Conservation (phyloP, 2,113 vertebrate genomes). For the Aythya baeri region DNA sequence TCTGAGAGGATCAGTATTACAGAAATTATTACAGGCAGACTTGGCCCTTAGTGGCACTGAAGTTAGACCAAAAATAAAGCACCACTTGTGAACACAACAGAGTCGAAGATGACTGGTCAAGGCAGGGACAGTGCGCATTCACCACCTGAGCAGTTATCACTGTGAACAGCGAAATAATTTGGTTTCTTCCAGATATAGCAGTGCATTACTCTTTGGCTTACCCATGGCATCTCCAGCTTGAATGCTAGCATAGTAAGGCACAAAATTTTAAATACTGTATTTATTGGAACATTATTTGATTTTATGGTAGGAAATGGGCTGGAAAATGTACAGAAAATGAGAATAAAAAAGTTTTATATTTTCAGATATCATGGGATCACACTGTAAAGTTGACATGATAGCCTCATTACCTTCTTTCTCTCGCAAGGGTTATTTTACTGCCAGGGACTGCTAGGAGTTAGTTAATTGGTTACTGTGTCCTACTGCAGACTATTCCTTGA, state of each 20-base stretch:
- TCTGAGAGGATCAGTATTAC: not conserved
- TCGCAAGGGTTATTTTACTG: not conserved
- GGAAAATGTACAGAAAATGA: conserved; percentile 22
- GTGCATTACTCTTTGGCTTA: not conserved
- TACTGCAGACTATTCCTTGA: not conserved
- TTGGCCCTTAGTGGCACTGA: too few species aligned
- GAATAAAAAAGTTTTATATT: not conserved
- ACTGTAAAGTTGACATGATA: not conserved
- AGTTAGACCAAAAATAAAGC: not conserved
- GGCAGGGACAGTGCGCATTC: too few species aligned
- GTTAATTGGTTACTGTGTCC: not conserved
- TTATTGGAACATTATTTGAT: not conserved
- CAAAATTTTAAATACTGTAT: not conserved
- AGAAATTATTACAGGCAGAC: not conserved
- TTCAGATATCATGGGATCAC: not conserved
- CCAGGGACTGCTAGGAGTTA: not conserved
- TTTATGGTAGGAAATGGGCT: conserved; percentile 12
- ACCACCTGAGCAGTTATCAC: not conserved
- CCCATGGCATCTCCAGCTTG: not conserved
- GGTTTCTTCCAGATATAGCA: not conserved
- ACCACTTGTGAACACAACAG: accelerated
- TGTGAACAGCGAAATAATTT: not conserved
- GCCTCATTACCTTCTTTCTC: not conserved
- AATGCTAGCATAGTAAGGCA: not conserved
- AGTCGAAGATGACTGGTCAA: not conserved